These are phyloP conservation scores for Anguilla obscura DNA, from an alignment of 2,797 vertebrate species.

Conservation along the genomic window DNA sequence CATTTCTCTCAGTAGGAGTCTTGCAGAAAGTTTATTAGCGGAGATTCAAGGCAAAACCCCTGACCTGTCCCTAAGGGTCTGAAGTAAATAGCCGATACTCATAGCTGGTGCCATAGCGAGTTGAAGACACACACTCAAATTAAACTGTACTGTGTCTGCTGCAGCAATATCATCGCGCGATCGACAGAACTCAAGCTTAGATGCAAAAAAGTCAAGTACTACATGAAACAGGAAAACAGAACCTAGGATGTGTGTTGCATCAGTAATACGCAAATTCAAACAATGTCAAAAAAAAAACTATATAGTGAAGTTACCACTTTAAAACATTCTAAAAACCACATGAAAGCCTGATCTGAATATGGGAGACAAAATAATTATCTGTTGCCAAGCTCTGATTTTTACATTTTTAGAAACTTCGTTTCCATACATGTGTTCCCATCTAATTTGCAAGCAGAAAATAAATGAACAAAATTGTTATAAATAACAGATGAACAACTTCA, in stretches of 20 bases:
- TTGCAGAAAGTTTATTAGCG: too few species aligned
- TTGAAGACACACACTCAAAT: too few species aligned
- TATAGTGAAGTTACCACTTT: neutral
- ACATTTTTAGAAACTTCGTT: neutral
- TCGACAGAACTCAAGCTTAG: too few species aligned
- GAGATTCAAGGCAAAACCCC: too few species aligned
- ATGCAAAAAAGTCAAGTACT: too few species aligned
- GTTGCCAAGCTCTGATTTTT: neutral
- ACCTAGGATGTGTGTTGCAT: neutral
- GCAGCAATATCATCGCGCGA: too few species aligned
- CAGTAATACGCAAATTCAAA: too few species aligned
- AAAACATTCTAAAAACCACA: neutral
- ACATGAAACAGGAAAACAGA: neutral
- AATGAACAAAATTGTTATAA: neutral
- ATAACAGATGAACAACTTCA: neutral
- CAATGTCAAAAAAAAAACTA: neutral
- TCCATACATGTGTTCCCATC: neutral
- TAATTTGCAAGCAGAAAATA: neutral
- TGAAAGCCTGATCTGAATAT: neutral
- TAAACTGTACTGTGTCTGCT: too few species aligned
- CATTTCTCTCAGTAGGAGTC: too few species aligned
- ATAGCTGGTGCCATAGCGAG: too few species aligned
- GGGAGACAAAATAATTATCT: neutral
- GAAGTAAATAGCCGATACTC: too few species aligned
- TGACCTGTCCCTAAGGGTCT: too few species aligned